Conservation (phyloP, 2,888 invertebrate species). For the Auanema sp. region DNA sequence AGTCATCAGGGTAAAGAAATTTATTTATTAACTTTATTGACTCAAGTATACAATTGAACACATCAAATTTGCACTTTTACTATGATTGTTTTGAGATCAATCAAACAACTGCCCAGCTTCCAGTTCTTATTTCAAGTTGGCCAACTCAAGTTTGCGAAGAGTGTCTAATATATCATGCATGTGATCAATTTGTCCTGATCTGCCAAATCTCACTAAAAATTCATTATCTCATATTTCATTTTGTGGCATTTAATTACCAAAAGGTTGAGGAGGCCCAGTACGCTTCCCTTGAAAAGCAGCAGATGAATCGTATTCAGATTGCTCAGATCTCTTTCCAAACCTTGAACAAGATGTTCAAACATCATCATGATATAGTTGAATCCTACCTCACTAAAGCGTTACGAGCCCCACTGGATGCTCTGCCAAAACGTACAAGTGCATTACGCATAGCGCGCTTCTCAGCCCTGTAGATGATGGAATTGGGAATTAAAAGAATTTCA, state of each 20-base stretch:
- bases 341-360: constrained; percentile 14
- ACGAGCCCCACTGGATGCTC: constrained; percentile 49
- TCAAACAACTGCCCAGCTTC: too few relatives aligned
- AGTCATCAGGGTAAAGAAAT: too few relatives aligned
- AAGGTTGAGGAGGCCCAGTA: constrained; percentile 54
- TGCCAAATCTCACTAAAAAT: constrained; percentile 51
- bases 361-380: neutral
- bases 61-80: too few relatives aligned
- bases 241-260: constrained; percentile 27
- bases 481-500: too few relatives aligned
- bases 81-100: too few relatives aligned
- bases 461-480: constrained; percentile 22
- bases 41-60: too few relatives aligned
- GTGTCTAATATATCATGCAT: constrained; percentile 54
- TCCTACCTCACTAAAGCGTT: constrained; percentile 48
- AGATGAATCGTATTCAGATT: constrained; percentile 22
- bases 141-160: constrained; percentile 44
- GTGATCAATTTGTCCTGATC: constrained; percentile 50
- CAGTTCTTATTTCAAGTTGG: constrained; percentile 33
- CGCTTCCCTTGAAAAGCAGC: constrained; percentile 42
- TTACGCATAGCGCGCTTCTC: constrained; percentile 56
- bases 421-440: constrained; percentile 51
- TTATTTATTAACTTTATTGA: neutral
- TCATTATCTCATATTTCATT: constrained; percentile 8
- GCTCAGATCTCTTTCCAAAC: constrained; percentile 46